Percentiles rank a stretch among this genome's conserved stretches.
These are phyloP conservation scores for Penaeus vannamei DNA, from an alignment of 1,140 invertebrate genomes.

Conservation along the genomic window DNA sequence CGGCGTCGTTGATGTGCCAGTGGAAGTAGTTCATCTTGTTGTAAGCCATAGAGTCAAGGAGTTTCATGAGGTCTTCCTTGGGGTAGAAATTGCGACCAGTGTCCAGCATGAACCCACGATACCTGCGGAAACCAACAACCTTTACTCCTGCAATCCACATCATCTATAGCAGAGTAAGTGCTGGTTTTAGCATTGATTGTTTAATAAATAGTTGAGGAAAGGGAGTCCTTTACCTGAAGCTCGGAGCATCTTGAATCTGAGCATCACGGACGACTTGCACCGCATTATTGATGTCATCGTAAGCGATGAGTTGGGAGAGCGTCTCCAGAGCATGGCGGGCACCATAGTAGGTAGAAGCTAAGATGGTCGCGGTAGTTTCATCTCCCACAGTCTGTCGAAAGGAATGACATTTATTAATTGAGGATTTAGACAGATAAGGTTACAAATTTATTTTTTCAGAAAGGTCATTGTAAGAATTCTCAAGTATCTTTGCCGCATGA, in stretches of 20 bases:
- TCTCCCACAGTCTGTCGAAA: conserved; percentile 27
- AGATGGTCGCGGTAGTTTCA: conserved; percentile 55
- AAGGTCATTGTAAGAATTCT: neutral
- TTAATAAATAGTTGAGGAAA: neutral
- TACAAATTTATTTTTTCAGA: neutral
- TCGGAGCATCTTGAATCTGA: conserved; percentile 35
- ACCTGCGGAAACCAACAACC: conserved; percentile 22
- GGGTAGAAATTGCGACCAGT: conserved; percentile 74
- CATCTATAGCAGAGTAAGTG: too few species aligned
- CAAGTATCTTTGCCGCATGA: neutral
- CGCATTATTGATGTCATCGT: conserved; percentile 59
- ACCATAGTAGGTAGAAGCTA: conserved; percentile 69
- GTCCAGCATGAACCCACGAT: conserved; percentile 66
- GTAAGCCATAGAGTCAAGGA: conserved; percentile 84
- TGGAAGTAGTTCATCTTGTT: conserved; percentile 89
- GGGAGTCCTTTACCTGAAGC: conserved; percentile 18
- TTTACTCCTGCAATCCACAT: neutral
- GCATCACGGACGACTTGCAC: conserved; percentile 23
- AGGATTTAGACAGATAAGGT: neutral
- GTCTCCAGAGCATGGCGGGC: conserved; percentile 70
- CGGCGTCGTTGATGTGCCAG: conserved; percentile 90
- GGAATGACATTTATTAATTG: neutral
- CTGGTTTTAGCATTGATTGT: too few species aligned
- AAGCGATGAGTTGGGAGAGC: conserved; percentile 69
- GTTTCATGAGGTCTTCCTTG: conserved; percentile 80